Evolutionary conservation across 2,113 vertebrate genomes (phyloP).

Genomic region (Uropsilus gracilis): DNA sequence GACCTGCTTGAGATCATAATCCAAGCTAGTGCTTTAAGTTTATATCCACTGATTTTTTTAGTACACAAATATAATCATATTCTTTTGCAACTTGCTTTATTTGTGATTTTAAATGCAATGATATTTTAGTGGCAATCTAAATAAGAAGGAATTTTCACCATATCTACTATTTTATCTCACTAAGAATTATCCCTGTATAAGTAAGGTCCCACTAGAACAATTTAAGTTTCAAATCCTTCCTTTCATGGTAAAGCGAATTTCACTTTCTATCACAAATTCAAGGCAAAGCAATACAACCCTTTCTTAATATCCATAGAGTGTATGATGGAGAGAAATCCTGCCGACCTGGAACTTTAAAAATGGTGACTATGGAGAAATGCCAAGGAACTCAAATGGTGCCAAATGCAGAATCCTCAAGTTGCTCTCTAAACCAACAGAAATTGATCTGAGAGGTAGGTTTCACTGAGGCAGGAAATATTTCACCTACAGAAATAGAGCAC

Average conservation of each 20-base stretch:
- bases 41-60: neutral
- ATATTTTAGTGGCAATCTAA: neutral
- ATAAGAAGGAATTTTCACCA: neutral
- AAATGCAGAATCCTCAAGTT: slow-evolving; percentile 41
- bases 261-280: slow-evolving; percentile 68
- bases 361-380: slow-evolving; percentile 67
- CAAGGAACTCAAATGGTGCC: slow-evolving; percentile 36
- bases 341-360: slow-evolving; percentile 58
- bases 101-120: neutral
- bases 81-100: slow-evolving; percentile 20
- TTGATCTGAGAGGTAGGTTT: neutral
- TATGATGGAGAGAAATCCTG: slow-evolving; percentile 44
- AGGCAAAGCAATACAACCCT: slow-evolving; percentile 41
- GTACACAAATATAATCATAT: slow-evolving; percentile 1
- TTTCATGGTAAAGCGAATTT: slow-evolving; percentile 59
- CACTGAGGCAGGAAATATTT: slow-evolving; percentile 42
- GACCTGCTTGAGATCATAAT: slow-evolving; percentile 30
- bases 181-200: neutral
- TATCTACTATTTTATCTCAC: neutral
- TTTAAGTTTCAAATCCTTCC: slow-evolving; percentile 51
- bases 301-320: slow-evolving; percentile 52
- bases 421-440: slow-evolving; percentile 62
- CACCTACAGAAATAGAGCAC: slow-evolving; percentile 30
- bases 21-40: neutral
- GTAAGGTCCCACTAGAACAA: slow-evolving; percentile 2